Evolutionary conservation across 2,113 vertebrate species (phyloP), one percentile per base, ranked within the genome.

Genomic region (Sturnira hondurensis): DNA sequence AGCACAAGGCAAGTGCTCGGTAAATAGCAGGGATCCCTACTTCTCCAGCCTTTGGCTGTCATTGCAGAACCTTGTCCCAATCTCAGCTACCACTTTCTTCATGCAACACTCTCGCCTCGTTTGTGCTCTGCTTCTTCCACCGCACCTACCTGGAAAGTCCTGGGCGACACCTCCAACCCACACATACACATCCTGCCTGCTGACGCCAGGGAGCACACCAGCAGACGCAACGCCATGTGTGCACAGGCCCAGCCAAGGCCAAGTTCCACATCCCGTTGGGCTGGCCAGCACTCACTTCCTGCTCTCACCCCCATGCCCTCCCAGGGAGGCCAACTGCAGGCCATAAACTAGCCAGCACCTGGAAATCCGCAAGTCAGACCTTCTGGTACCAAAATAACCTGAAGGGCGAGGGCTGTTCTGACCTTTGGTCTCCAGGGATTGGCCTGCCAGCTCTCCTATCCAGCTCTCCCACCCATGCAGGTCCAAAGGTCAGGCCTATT

Each of bases 301-400:
- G 82, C 63, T 47, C 50, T 26, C 41, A 20, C 80, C 93, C 71
- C 76, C 9, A 5, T 17, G 2, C 74, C 86, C 87, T 86, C 50
- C 41, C 15, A 15, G 54, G 56, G 36, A 41, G 85, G 63, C 93
- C 91, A 95, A 86, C 91, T 82, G 83, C 82, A 54, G 41, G 24
- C 47, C 45, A 26, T 65, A 97, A 92, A 84, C 87, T 36, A 86
- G 65, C 78, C 73, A 43, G 91, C 96, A 93, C 78, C 89, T 91
- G 92, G 80, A 91, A 70, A 56, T 41, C 71, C 67, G 20, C 47
- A 20, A 15, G 26, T 56, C 14, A 5, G 70, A 67, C 3, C 0
- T 89, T 83, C 68, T 36, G 85, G 71, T 31, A 86, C 83, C 5
- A 16, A 91, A 96, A 95, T 82, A 95, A 86, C 89, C 78, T 4